These are phyloP conservation scores for Danio rerio DNA, from an alignment of 2,113 vertebrate genomes.

Conservation along the genomic window GRCz12tu NC_133190.1:7486001-7486500, in stretches of 20 bases:
- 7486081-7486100: constrained; percentile 80
- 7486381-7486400: not conserved
- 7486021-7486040: constrained; percentile 67
- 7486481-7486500: constrained; percentile 94
- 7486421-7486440: not conserved
- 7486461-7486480: constrained; percentile 91
- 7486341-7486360: constrained; percentile 66
- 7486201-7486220: not conserved
- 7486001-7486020: constrained; percentile 87
- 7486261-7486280: constrained; percentile 88
- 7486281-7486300: constrained; percentile 89
- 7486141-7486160: constrained; percentile 87
- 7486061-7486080: constrained; percentile 21
- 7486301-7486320: constrained; percentile 87
- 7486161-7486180: not conserved
- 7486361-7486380: not conserved
- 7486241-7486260: constrained; percentile 90
- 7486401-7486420: not conserved
- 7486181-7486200: not conserved
- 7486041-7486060: constrained; percentile 38
- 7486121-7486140: constrained; percentile 78
- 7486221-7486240: constrained; percentile 27
- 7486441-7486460: constrained; percentile 84
- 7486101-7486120: constrained; percentile 63
- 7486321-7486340: constrained; percentile 87